Evolutionary conservation across 2,888 invertebrate species (phyloP).

Genomic region (Nemotelus pantherinus): DNA sequence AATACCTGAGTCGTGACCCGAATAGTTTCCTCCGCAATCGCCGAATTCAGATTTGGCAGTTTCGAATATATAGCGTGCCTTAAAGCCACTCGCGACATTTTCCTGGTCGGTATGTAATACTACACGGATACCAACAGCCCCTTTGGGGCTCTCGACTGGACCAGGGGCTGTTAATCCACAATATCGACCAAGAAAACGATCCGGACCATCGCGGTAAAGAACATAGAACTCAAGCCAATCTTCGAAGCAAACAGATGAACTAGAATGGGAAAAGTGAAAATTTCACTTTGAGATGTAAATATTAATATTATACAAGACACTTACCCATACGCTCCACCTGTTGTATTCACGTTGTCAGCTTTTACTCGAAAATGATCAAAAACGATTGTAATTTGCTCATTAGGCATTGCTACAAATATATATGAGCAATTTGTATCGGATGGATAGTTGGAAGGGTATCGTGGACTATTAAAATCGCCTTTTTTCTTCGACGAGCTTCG

Average conservation of each 20-base stretch:
- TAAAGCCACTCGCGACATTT: constrained; percentile 93
- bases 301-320: neutral
- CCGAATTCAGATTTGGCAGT: constrained; percentile 87
- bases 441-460: constrained; percentile 96
- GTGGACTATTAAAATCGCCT: constrained; percentile 94
- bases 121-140: constrained; percentile 87
- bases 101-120: constrained; percentile 88
- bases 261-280: constrained; percentile 58
- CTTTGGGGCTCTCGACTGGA: constrained; percentile 91
- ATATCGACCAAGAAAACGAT: constrained; percentile 89
- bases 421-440: constrained; percentile 95
- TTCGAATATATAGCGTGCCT: constrained; percentile 94
- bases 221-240: constrained; percentile 96
- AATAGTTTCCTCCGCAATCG: constrained; percentile 93
- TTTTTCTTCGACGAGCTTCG: constrained; percentile 85
- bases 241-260: constrained; percentile 82
- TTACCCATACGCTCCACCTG: constrained; percentile 80
- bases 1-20: constrained; percentile 81
- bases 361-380: constrained; percentile 92
- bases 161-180: constrained; percentile 93
- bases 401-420: constrained; percentile 84
- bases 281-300: neutral
- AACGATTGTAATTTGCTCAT: constrained; percentile 89
- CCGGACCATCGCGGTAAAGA: constrained; percentile 82
- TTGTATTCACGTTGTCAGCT: constrained; percentile 81